Evolutionary conservation across 1,140 invertebrate species (phyloP).

Genomic region (Drosophila ironensis): DNA sequence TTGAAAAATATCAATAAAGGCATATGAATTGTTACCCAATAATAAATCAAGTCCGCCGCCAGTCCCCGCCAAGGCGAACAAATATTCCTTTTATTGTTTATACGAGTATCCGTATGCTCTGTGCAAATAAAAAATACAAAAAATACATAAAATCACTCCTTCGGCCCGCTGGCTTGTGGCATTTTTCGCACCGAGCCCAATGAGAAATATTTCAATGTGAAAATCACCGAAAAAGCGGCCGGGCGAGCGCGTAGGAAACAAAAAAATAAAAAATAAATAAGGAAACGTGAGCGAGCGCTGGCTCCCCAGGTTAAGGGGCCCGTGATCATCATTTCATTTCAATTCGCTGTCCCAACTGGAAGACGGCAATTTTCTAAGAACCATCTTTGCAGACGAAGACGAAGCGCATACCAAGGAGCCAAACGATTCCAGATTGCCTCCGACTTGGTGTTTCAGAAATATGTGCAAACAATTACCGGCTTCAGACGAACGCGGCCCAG

Average conservation of each 20-base stretch:
- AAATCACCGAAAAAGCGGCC: constrained; percentile 71
- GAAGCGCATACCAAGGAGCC: constrained; percentile 71
- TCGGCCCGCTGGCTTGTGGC: constrained; percentile 36
- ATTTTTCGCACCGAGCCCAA: constrained; percentile 71
- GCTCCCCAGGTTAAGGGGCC: constrained; percentile 40
- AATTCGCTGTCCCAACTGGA: constrained; percentile 59
- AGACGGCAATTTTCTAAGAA: constrained; percentile 80
- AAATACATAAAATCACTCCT: background rate
- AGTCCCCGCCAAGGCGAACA: constrained; percentile 50
- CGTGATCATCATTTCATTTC: constrained; percentile 73
- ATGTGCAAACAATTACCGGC: constrained; percentile 75
- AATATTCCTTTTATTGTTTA: constrained; percentile 76
- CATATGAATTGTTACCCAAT: constrained; percentile 79
- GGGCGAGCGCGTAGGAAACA: constrained; percentile 21
- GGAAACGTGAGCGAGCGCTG: constrained; percentile 9
- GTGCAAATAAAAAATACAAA: constrained; percentile 8
- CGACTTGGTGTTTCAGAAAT: constrained; percentile 76
- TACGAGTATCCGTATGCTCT: constrained; percentile 29
- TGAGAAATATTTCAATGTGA: constrained; percentile 74
- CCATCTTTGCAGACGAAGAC: constrained; percentile 26
- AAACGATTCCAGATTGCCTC: constrained; percentile 50
- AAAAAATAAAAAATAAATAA: background rate
- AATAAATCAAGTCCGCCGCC: constrained; percentile 66
- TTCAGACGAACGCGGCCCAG: constrained; percentile 14
- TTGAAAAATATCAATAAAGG: constrained; percentile 79